Evolutionary conservation across 2,797 vertebrate species (phyloP).

Genomic region (Anisognathus igniventris): DNA sequence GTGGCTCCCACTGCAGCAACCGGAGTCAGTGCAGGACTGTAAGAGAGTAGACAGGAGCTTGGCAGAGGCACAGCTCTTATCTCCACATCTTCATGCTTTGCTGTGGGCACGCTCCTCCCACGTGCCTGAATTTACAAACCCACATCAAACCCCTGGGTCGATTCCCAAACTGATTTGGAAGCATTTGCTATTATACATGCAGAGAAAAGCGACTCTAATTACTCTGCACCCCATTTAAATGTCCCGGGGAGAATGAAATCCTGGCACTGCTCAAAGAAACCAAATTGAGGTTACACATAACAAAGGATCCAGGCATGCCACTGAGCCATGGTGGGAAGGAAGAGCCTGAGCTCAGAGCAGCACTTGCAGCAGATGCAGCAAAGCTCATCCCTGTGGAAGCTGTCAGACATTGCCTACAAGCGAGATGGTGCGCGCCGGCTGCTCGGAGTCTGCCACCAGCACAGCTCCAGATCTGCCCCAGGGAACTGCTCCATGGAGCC

Average conservation of each 20-base stretch:
- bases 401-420: not conserved
- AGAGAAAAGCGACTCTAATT: not conserved
- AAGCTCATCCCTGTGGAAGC: not conserved
- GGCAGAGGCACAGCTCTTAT: slow-evolving; percentile 9
- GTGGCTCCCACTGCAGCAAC: not conserved
- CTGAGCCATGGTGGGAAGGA: not conserved
- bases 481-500: not conserved
- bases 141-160: not conserved
- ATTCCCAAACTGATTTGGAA: not conserved
- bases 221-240: not conserved
- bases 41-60: not conserved
- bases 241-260: not conserved
- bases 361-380: not conserved
- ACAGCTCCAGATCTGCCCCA: not conserved
- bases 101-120: not conserved
- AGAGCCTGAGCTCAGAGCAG: not conserved
- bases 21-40: not conserved
- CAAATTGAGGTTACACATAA: not conserved
- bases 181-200: not conserved
- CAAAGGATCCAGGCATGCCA: not conserved
- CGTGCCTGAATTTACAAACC: not conserved
- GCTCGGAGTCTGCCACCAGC: not conserved
- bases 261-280: not conserved
- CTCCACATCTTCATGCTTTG: not conserved
- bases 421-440: not conserved